These are phyloP conservation scores for Hydrophis major DNA, from an alignment of 2,797 vertebrate species.

Conservation along the genomic window DNA sequence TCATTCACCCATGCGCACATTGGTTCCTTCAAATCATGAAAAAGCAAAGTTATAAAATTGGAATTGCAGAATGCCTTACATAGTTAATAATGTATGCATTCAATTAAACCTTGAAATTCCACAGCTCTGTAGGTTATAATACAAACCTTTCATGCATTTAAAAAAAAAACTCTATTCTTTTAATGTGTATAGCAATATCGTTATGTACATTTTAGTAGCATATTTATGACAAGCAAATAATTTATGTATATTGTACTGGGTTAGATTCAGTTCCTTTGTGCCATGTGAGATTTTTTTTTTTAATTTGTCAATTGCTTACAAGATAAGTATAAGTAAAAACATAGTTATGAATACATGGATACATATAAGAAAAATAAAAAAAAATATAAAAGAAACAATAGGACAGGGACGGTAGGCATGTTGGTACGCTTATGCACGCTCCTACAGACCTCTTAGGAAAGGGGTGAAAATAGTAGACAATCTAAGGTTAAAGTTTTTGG, in stretches of 20 bases:
- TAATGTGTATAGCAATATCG: neutral
- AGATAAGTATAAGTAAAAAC: no score
- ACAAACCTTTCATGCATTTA: neutral
- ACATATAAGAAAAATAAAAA: no score
- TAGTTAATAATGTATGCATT: neutral
- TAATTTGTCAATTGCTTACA: no score
- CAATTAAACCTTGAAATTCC: neutral
- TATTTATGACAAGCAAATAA: neutral
- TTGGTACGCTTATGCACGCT: no score
- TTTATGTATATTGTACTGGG: neutral
- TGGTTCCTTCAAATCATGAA: neutral
- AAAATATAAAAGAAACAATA: no score
- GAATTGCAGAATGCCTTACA: neutral
- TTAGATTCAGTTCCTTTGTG: neutral
- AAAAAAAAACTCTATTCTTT: neutral
- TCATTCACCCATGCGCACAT: neutral
- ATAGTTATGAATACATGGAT: no score
- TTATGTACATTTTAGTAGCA: neutral
- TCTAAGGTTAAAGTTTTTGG: no score
- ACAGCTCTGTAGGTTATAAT: neutral
- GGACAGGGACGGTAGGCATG: no score
- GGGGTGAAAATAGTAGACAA: no score
- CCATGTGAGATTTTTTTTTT: neutral
- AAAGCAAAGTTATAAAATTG: neutral
- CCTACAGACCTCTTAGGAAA: no score